phyloP scores from a whole-genome alignment of 2,113 vertebrate species.

The Chlorocebus sabaeus region DNA sequence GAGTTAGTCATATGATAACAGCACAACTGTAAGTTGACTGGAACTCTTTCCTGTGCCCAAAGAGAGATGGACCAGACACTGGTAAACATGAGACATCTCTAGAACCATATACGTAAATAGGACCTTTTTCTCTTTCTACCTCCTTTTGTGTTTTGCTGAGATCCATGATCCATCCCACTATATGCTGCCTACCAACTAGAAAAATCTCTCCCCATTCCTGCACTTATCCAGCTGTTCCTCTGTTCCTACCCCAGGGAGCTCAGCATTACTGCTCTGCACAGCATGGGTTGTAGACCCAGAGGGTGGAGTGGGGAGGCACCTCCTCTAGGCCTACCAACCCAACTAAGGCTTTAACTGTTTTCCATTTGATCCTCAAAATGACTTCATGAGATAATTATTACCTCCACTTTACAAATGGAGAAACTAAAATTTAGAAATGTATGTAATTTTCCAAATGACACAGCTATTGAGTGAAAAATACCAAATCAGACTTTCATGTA shows the following conservation, averaged over 20 bases:
- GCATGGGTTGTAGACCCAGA: neutral
- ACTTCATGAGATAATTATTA: neutral
- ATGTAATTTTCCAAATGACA: neutral
- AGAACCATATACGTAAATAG: neutral
- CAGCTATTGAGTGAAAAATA: constrained; percentile 6
- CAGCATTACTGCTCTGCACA: neutral
- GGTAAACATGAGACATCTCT: neutral
- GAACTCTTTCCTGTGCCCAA: neutral
- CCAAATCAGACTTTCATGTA: neutral
- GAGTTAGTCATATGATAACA: neutral
- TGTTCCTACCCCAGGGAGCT: neutral
- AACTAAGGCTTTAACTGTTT: neutral
- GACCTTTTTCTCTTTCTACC: neutral
- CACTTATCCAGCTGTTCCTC: neutral
- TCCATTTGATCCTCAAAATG: constrained; percentile 16
- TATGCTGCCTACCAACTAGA: neutral
- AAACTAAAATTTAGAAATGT: constrained; percentile 10
- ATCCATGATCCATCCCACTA: neutral
- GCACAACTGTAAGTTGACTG: neutral
- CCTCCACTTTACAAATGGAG: neutral
- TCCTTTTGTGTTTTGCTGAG: neutral
- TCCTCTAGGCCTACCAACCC: neutral
- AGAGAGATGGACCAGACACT: neutral
- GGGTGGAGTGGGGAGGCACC: neutral
- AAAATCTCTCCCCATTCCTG: neutral